These are phyloP conservation scores for Cepaea nemoralis DNA, from an alignment of 1,140 invertebrate species.

Conservation along the genomic window DNA sequence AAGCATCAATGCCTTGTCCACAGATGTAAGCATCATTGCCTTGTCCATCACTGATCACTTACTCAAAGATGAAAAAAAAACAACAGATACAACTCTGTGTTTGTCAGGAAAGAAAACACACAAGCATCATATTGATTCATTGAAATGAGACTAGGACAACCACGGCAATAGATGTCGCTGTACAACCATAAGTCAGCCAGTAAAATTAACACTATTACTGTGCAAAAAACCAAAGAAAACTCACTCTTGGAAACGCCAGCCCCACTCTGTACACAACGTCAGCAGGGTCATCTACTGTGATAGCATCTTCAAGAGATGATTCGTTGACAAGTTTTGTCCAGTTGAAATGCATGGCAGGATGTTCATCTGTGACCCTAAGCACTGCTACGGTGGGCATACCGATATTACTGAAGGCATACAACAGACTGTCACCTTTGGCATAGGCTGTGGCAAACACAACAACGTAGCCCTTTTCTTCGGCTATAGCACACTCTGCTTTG, in stretches of 20 bases:
- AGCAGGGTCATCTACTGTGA: constrained; percentile 16
- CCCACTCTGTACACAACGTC: constrained; percentile 50
- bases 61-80: too few relatives aligned
- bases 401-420: constrained; percentile 53
- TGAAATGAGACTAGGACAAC: too few relatives aligned
- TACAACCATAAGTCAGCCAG: too few relatives aligned
- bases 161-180: too few relatives aligned
- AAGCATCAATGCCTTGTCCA: too few relatives aligned
- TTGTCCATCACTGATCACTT: too few relatives aligned
- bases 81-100: too few relatives aligned
- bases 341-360: constrained; percentile 40
- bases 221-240: constrained; percentile 19
- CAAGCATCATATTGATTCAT: too few relatives aligned
- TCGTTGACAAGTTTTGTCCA: constrained; percentile 47
- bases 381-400: constrained; percentile 49
- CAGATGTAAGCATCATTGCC: too few relatives aligned
- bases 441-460: constrained; percentile 54
- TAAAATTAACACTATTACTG: too few relatives aligned
- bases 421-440: constrained; percentile 45
- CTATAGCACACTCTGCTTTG: constrained; percentile 37
- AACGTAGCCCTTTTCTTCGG: constrained; percentile 14
- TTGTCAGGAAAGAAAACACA: too few relatives aligned
- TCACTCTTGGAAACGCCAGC: constrained; percentile 56
- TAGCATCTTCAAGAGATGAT: constrained; percentile 36
- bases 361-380: constrained; percentile 35